These are phyloP conservation scores for Stegana nigrithorax DNA, from an alignment of 2,888 invertebrate species.

Conservation along the genomic window DNA sequence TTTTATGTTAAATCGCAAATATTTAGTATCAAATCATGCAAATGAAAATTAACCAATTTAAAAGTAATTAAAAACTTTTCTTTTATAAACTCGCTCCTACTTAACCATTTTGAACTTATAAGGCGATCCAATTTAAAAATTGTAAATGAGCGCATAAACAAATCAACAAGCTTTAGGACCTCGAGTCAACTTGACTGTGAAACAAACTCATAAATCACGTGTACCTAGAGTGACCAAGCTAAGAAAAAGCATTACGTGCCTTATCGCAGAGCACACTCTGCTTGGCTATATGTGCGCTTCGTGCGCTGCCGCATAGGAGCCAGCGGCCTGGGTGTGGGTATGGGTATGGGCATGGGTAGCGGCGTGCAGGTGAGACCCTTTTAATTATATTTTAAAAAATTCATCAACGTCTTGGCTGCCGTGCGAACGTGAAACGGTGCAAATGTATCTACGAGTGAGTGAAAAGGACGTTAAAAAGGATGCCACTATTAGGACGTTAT, in stretches of 20 bases:
- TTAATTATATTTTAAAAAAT: conserved; percentile 57
- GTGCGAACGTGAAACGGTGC: background rate
- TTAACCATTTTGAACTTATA: background rate
- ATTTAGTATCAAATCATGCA: conserved; percentile 9
- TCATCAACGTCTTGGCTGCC: conserved; percentile 12
- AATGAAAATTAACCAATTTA: background rate
- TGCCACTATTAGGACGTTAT: conserved; percentile 58
- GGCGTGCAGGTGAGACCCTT: conserved; percentile 54
- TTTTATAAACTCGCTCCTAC: background rate
- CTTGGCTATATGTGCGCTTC: too few species aligned
- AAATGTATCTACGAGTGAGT: background rate
- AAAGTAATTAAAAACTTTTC: background rate
- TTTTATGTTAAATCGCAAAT: conserved; percentile 13
- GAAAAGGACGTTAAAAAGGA: conserved; percentile 35
- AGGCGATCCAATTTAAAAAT: background rate
- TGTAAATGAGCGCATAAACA: background rate
- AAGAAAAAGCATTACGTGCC: conserved; percentile 47
- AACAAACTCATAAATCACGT: conserved; percentile 54
- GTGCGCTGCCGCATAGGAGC: too few species aligned
- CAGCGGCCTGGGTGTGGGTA: too few species aligned
- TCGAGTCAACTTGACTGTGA: conserved; percentile 12
- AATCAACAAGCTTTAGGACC: background rate
- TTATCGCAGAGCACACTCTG: conserved; percentile 57
- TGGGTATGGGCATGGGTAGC: too few species aligned
- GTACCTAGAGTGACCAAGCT: conserved; percentile 11